Percentiles rank a stretch among this genome's conserved stretches.
Conservation (phyloP, 2,888 invertebrate species). For the Disparrhopalites patrizii region DNA sequence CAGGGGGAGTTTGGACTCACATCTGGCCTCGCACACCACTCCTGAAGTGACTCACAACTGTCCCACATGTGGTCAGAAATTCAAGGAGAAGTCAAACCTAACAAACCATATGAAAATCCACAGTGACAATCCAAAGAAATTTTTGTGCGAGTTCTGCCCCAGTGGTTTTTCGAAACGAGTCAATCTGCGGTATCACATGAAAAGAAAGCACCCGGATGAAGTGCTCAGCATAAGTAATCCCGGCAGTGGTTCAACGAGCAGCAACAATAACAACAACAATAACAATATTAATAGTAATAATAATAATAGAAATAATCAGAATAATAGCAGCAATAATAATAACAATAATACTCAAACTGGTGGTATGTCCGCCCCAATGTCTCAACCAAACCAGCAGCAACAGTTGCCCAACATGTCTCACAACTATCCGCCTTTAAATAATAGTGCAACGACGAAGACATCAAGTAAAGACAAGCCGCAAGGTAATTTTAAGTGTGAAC, state of each 20-base stretch:
- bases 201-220: slow-evolving; percentile 45
- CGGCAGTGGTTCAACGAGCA: slow-evolving; percentile 30
- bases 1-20: slow-evolving; percentile 47
- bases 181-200: slow-evolving; percentile 46
- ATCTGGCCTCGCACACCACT: slow-evolving; percentile 43
- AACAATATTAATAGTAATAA: slow-evolving; percentile 34
- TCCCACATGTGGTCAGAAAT: slow-evolving; percentile 45
- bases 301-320: slow-evolving; percentile 28
- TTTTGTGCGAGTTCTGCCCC: slow-evolving; percentile 46
- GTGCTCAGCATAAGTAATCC: slow-evolving; percentile 27
- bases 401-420: slow-evolving; percentile 16
- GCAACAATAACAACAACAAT: slow-evolving; percentile 37
- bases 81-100: slow-evolving; percentile 44
- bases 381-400: neutral
- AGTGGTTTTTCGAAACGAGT: slow-evolving; percentile 47
- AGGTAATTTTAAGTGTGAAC: slow-evolving; percentile 46
- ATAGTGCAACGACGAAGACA: slow-evolving; percentile 14
- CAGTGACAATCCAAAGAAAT: slow-evolving; percentile 45
- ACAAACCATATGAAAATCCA: slow-evolving; percentile 41
- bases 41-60: slow-evolving; percentile 43
- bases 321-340: neutral
- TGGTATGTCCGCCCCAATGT: neutral
- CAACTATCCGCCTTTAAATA: slow-evolving; percentile 19
- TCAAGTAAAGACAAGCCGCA: slow-evolving; percentile 41
- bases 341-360: slow-evolving; percentile 19